A percentile compares a stretch with the other conserved stretches of the same genome.
phyloP scores from a whole-genome alignment of 2,797 vertebrate genomes.

The Cyprinella venusta region DNA sequence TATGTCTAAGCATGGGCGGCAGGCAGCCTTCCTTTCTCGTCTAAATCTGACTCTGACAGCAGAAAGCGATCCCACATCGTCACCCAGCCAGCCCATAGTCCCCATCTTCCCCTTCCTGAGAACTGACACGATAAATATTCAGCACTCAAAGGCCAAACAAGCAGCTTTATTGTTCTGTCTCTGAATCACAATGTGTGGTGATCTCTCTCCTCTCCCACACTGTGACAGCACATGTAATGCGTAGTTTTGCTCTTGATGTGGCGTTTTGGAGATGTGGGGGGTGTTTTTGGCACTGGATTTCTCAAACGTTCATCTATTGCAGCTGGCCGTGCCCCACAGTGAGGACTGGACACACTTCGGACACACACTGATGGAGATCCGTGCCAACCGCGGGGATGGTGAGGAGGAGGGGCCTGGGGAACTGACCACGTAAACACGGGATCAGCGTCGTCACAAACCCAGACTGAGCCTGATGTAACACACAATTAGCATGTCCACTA shows the following conservation, averaged over 20 bases:
- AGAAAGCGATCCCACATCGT: constrained; percentile 47
- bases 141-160: constrained; percentile 49
- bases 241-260: constrained; percentile 44
- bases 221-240: constrained; percentile 49
- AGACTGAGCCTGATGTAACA: constrained; percentile 28
- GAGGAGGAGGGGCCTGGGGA: constrained; percentile 92
- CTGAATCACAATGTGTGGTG: constrained; percentile 43
- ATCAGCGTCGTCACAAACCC: constrained; percentile 24
- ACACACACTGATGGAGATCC: constrained; percentile 92
- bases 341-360: constrained; percentile 93
- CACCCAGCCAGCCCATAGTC: constrained; percentile 37
- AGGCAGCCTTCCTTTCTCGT: constrained; percentile 59
- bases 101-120: constrained; percentile 49
- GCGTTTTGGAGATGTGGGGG: constrained; percentile 15
- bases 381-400: constrained; percentile 89
- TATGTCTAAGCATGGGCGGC: constrained; percentile 70
- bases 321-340: constrained; percentile 89
- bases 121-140: constrained; percentile 61
- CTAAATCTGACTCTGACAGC: constrained; percentile 56
- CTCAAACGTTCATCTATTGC: constrained; percentile 53
- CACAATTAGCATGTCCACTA: constrained; percentile 33
- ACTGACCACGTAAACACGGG: constrained; percentile 81
- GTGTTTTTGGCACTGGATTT: constrained; percentile 22
- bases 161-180: constrained; percentile 49
- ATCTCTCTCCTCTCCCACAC: constrained; percentile 46